A percentile compares a stretch with the other conserved stretches of the same genome.
phyloP scores from a whole-genome alignment of 2,888 invertebrate genomes.

The Aphidius colemani region DNA sequence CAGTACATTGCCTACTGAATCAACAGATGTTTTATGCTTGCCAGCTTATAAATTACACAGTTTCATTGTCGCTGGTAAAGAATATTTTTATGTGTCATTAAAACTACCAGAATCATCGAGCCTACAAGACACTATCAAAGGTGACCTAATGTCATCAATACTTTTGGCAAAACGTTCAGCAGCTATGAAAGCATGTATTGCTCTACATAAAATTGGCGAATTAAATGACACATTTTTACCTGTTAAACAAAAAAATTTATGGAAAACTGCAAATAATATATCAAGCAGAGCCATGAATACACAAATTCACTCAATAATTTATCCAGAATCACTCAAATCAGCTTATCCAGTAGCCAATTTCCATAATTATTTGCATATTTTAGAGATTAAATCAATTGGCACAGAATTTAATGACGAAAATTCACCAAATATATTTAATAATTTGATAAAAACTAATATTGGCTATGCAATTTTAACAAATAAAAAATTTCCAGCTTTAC shows the following conservation, averaged over 20 bases:
- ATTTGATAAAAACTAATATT: slow-evolving; percentile 61
- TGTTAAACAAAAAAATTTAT: slow-evolving; percentile 9
- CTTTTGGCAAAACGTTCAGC: slow-evolving; percentile 80
- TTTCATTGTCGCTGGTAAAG: background rate
- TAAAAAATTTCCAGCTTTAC: slow-evolving; percentile 65
- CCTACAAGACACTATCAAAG: slow-evolving; percentile 72
- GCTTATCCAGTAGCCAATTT: slow-evolving; percentile 51
- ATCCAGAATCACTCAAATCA: slow-evolving; percentile 60
- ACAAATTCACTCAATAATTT: slow-evolving; percentile 26
- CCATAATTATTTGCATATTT: slow-evolving; percentile 66
- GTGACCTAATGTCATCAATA: slow-evolving; percentile 64
- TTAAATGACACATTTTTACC: slow-evolving; percentile 74
- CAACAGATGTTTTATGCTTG: slow-evolving; percentile 40
- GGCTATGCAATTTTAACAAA: slow-evolving; percentile 71
- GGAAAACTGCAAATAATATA: slow-evolving; percentile 52
- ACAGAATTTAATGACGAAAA: slow-evolving; percentile 45
- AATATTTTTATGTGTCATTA: slow-evolving; percentile 63
- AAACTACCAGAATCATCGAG: slow-evolving; percentile 80
- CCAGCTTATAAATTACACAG: slow-evolving; percentile 34
- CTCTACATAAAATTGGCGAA: slow-evolving; percentile 74
- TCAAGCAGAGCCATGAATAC: slow-evolving; percentile 38
- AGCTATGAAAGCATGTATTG: slow-evolving; percentile 76
- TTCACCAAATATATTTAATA: slow-evolving; percentile 61
- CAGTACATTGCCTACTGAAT: slow-evolving; percentile 65
- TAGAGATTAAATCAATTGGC: slow-evolving; percentile 66